Base-by-base conservation (phyloP, 2,113 vertebrate genomes). In the Stomatorhinus ivindoensis region DNA sequence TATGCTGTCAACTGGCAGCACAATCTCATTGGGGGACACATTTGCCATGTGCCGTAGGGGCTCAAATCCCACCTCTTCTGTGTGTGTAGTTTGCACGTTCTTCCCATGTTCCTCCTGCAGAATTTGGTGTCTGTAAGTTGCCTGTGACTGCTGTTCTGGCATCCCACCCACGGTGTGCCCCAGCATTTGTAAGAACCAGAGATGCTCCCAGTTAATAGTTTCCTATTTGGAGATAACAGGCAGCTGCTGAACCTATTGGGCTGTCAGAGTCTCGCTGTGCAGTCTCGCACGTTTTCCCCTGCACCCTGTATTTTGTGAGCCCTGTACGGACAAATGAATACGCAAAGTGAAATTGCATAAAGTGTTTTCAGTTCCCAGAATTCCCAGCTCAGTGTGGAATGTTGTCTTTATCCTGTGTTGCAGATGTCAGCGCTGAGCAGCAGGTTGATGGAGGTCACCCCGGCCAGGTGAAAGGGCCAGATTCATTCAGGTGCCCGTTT, bases 351-450 rank as follows among this genome's bases (percentile, higher is more conserved):
- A 80, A 80, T 19, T 42, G 73, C 35, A 42, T 80, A 21, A 80
- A 80, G 17, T 2, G 73, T 80, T 39, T 76, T 39, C 69, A 76
- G 69, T 35, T 35, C 27, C 73, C 73, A 80, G 73, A 80, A 80
- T 80, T 44, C 86, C 27, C 35, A 3, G 31, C 21, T 6, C 35
- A 27, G 39, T 61, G 39, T 9, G 35, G 73, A 80, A 69, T 69
- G 61, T 95, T 89, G 93, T 55, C 42, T 88, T 92, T 94, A 39
- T 39, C 94, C 89, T 91, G 93, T 95, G 88, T 91, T 97, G 95
- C 51, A 91, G 95, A 95, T 93, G 93, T 94, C 93, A 15, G 92
- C 93, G 91, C 90, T 95, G 94, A 94, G 93, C 94, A 92, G 92
- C 93, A 92, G 93, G 92, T 50, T 27, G 55, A 80, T 87, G 86